Evolutionary conservation across 1,140 invertebrate species (phyloP).

Genomic region (Palaemon carinicauda): DNA sequence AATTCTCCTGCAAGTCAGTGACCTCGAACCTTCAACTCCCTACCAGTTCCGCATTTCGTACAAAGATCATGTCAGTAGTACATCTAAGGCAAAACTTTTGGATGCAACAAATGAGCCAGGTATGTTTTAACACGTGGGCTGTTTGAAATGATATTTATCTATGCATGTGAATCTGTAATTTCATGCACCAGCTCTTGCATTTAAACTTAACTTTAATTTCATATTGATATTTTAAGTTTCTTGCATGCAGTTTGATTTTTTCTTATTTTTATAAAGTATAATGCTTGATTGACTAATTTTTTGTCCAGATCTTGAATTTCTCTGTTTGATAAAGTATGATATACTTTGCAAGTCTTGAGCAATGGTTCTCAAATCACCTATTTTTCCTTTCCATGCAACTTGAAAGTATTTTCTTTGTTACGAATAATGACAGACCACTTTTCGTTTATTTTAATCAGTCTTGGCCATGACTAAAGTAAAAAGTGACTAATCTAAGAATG

Average conservation of each 20-base stretch:
- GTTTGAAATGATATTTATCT: background rate
- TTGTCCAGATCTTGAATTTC: too few species aligned
- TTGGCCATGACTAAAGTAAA: too few species aligned
- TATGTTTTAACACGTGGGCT: background rate
- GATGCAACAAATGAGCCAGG: slow-evolving; percentile 16
- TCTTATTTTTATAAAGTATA: background rate
- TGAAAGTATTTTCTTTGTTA: too few species aligned
- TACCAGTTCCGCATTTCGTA: slow-evolving; percentile 63
- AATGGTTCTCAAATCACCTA: too few species aligned
- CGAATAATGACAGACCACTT: too few species aligned
- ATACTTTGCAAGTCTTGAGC: too few species aligned
- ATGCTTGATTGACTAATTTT: background rate
- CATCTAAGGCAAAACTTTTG: slow-evolving; percentile 60
- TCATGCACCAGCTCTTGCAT: background rate
- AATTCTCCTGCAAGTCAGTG: slow-evolving; percentile 62
- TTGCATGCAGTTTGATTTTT: slow-evolving; percentile 4
- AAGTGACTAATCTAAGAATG: too few species aligned
- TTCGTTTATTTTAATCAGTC: too few species aligned
- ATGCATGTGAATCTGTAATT: background rate
- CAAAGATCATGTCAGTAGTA: slow-evolving; percentile 61
- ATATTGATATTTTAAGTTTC: too few species aligned
- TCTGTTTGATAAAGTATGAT: too few species aligned
- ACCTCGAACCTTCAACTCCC: slow-evolving; percentile 60
- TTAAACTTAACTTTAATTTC: too few species aligned
- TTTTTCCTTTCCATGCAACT: too few species aligned